Evolutionary conservation across 2,113 vertebrate genomes (phyloP), one percentile per base, ranked within the genome.

Genomic region (Ammodytes marinus): DNA sequence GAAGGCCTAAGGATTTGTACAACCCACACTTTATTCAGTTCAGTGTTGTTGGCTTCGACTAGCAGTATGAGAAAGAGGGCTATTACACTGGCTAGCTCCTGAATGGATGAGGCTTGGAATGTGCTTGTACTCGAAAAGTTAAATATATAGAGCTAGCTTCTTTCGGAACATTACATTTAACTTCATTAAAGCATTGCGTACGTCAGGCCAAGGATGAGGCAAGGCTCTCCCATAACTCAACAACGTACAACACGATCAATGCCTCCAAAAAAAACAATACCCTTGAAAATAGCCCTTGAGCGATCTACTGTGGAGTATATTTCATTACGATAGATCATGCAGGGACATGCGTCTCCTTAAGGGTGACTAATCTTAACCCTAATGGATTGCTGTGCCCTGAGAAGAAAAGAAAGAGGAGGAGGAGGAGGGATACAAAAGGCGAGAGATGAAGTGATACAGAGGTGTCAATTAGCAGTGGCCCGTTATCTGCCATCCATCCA

Each of bases 401-500:
- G 73, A 69, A 77, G 68, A 79, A 68, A 73, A 83, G 80, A 5
- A 66, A 59, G 42, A 66, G 15, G 75, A 69, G 37, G 77, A 82
- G 64, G 49, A 70, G 17, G 77, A 85, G n/a, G n/a, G n/a, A 84
- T 69, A 84, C 65, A n/a, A 88, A 85, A 89, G 78, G 73, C 19
- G 3, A 53, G 61, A 87, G 88, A 92, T 92, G 80, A 72, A 88
- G 78, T 12, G 88, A 91, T 89, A 81, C 74, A 69, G 76, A 3
- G 4, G 82, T 86, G 92, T 91, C 91, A 92, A 90, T 92, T 88
- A 91, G 82, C 46, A 17, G 72, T 17, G 9, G 70, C 69, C 69
- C 65, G 65, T 67, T 85, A 91, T 91, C 86, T 83, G 67, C 82
- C 75, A 83, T 88, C 90, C 88, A 74, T 85, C 85, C 73, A 64